Conservation (phyloP, 2,888 invertebrate genomes). For the Mantis religiosa region DNA sequence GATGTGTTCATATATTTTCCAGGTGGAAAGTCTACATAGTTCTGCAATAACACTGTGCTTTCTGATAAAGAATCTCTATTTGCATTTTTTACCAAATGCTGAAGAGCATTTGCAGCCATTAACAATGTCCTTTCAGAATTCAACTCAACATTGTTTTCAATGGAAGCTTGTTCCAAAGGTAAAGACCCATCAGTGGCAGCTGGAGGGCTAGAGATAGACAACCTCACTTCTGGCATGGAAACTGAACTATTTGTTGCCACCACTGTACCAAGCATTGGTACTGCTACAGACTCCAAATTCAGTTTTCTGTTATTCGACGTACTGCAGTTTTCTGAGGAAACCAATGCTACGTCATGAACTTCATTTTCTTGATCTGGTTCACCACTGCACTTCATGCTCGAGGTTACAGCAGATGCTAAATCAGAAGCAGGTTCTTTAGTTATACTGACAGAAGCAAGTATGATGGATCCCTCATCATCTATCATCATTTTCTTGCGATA, state of each 20-base stretch:
- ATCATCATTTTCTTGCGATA: slow-evolving; percentile 13
- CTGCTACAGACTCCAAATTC: slow-evolving; percentile 1
- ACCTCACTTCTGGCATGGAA: neutral
- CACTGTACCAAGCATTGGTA: neutral
- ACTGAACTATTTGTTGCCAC: neutral
- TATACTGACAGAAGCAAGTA: neutral
- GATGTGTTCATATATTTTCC: neutral
- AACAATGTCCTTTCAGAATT: neutral
- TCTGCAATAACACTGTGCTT: neutral
- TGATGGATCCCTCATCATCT: neutral
- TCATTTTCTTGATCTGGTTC: neutral
- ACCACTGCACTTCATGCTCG: neutral
- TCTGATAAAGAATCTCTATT: neutral
- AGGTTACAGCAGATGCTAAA: neutral
- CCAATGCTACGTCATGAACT: neutral
- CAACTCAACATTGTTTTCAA: neutral
- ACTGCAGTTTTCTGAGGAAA: neutral
- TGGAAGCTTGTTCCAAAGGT: neutral
- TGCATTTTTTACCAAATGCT: neutral
- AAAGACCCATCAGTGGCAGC: neutral
- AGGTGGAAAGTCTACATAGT: neutral
- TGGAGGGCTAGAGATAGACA: neutral
- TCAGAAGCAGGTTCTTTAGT: neutral
- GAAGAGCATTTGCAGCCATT: neutral
- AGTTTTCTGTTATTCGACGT: neutral